Conservation (phyloP, 2,113 vertebrate species). For the Pyxicephalus adspersus region DNA sequence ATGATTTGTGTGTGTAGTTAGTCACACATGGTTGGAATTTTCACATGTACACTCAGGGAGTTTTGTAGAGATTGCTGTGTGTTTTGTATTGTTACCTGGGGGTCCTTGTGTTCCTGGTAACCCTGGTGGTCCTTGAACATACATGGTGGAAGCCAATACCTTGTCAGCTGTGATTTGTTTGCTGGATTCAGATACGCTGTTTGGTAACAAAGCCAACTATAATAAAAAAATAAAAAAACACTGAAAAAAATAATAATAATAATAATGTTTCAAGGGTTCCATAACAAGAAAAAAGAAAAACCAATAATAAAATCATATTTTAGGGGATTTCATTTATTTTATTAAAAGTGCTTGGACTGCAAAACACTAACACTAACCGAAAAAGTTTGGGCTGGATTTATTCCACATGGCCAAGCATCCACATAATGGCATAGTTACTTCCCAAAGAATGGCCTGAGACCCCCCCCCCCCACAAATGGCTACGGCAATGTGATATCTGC, state of each 20-base stretch:
- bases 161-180: conserved; percentile 89
- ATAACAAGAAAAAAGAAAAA: too few species aligned
- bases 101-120: conserved; percentile 82
- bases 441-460: too few species aligned
- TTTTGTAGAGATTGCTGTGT: neutral
- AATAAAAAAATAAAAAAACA: too few species aligned
- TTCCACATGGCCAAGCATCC: too few species aligned
- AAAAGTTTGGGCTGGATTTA: too few species aligned
- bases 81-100: conserved; percentile 75
- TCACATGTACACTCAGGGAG: neutral
- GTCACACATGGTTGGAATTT: conserved; percentile 20
- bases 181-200: conserved; percentile 80
- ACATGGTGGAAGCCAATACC: conserved; percentile 79
- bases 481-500: too few species aligned
- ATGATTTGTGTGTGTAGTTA: neutral
- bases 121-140: conserved; percentile 85
- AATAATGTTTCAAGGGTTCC: neutral
- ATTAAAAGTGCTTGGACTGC: neutral
- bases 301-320: too few species aligned
- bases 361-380: neutral
- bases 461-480: too few species aligned
- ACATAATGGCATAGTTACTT: too few species aligned
- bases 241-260: conserved; percentile 41
- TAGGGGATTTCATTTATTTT: too few species aligned
- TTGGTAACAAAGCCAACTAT: conserved; percentile 87